Evolutionary conservation across 2,797 vertebrate genomes (phyloP).

Genomic region (Anguilla megastoma): DNA sequence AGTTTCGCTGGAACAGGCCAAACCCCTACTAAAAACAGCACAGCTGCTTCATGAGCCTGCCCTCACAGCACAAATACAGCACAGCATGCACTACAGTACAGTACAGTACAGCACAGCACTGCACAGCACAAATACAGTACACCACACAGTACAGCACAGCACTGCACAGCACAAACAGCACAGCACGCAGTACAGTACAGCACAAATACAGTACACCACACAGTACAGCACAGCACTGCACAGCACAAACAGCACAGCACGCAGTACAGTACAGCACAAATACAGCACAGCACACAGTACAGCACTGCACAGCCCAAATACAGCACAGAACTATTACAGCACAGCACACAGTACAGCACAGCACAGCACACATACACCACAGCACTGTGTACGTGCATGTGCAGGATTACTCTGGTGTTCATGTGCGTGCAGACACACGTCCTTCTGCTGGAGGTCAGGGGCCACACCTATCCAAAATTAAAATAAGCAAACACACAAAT

Average conservation of each 20-base stretch:
- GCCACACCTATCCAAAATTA: too few species aligned
- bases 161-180: not conserved
- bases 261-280: not conserved
- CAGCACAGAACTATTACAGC: too few species aligned
- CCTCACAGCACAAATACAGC: not conserved
- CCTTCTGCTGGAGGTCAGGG: not conserved
- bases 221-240: not conserved
- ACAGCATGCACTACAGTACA: too few species aligned
- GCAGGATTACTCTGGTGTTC: not conserved
- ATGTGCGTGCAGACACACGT: not conserved
- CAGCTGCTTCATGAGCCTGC: not conserved
- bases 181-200: not conserved
- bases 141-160: not conserved
- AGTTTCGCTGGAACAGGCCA: too few species aligned
- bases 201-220: too few species aligned
- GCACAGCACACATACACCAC: not conserved
- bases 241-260: not conserved
- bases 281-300: not conserved
- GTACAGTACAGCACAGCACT: constrained; percentile 41
- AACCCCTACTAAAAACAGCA: not conserved
- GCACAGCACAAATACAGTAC: not conserved
- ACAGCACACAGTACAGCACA: too few species aligned
- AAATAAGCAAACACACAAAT: too few species aligned
- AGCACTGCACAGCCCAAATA: not conserved
- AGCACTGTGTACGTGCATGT: not conserved